Percentiles rank a stretch among this genome's conserved stretches.
These are phyloP conservation scores for Dreissena rostriformis DNA, from an alignment of 1,140 invertebrate species.

Conservation along the genomic window DNA sequence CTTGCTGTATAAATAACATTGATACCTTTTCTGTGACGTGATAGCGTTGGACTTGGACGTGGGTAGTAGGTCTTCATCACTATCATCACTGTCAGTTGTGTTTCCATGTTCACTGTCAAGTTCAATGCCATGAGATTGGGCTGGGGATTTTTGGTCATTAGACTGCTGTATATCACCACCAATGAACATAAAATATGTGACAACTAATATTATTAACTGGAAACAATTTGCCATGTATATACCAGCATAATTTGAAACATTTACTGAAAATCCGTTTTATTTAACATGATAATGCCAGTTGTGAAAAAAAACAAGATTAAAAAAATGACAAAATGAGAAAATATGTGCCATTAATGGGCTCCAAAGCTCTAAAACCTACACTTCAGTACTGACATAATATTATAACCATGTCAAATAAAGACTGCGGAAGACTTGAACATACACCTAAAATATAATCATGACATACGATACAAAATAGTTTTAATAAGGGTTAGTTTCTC, in stretches of 20 bases:
- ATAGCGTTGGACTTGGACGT: constrained; percentile 19
- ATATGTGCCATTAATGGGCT: constrained; percentile 27
- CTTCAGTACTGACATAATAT: constrained; percentile 21
- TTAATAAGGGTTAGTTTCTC: constrained; percentile 1
- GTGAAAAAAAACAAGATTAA: not conserved
- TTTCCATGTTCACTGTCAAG: constrained; percentile 36
- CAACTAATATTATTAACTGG: constrained; percentile 34
- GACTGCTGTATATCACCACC: constrained; percentile 1
- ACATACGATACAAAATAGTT: constrained; percentile 15
- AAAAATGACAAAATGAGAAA: constrained; percentile 15
- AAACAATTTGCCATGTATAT: constrained; percentile 15
- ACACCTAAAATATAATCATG: constrained; percentile 18
- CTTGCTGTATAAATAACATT: not conserved
- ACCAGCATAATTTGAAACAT: constrained; percentile 16
- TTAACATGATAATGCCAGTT: no score
- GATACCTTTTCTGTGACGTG: constrained; percentile 39
- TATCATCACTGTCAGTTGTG: not conserved
- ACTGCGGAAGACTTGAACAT: constrained; percentile 25
- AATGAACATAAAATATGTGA: not conserved
- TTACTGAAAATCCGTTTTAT: constrained; percentile 39
- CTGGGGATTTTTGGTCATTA: constrained; percentile 8
- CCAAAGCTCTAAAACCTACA: constrained; percentile 23
- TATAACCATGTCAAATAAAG: constrained; percentile 28
- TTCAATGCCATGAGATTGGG: constrained; percentile 21
- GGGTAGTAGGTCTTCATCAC: constrained; percentile 31